A percentile compares a stretch with the other conserved stretches of the same genome.
phyloP scores from a whole-genome alignment of 1,140 invertebrate genomes.

The Drosophila rufa region DNA sequence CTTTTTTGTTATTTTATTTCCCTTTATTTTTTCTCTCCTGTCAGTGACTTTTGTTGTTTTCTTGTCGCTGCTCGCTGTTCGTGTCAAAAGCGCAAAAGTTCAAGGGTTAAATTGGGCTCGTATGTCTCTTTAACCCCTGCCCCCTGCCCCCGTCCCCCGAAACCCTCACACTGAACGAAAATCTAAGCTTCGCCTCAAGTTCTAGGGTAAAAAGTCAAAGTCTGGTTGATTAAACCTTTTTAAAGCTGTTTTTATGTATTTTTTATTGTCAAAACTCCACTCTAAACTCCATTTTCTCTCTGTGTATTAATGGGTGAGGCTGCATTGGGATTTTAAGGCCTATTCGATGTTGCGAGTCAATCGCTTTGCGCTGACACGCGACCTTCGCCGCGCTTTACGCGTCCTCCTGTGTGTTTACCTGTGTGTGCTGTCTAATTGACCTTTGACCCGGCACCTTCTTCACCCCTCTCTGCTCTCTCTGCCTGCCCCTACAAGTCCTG shows the following conservation, averaged over 20 bases:
- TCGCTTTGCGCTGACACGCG: constrained; percentile 29
- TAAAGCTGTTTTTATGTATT: neutral
- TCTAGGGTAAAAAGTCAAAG: neutral
- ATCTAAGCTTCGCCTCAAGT: no score
- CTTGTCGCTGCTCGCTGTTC: constrained; percentile 14
- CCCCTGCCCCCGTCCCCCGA: neutral
- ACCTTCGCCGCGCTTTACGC: constrained; percentile 6
- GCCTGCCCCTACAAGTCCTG: neutral
- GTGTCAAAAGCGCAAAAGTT: constrained; percentile 77
- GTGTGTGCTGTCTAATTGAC: constrained; percentile 21
- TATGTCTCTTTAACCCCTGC: constrained; percentile 3
- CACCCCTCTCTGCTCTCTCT: neutral
- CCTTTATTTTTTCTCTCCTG: neutral
- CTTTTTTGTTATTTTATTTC: constrained; percentile 38
- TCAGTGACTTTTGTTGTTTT: constrained; percentile 45
- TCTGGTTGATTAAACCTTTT: neutral
- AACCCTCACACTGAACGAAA: neutral
- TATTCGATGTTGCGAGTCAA: constrained; percentile 18
- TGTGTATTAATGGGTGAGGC: neutral
- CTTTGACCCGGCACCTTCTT: constrained; percentile 41
- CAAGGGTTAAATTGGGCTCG: constrained; percentile 69
- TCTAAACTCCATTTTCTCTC: neutral
- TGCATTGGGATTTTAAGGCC: constrained; percentile 12
- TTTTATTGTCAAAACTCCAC: neutral
- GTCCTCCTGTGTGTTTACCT: constrained; percentile 8